Evolutionary conservation across 1,140 invertebrate genomes (phyloP), one percentile per base, ranked within the genome.

Genomic region (Leguminivora glycinivorella): DNA sequence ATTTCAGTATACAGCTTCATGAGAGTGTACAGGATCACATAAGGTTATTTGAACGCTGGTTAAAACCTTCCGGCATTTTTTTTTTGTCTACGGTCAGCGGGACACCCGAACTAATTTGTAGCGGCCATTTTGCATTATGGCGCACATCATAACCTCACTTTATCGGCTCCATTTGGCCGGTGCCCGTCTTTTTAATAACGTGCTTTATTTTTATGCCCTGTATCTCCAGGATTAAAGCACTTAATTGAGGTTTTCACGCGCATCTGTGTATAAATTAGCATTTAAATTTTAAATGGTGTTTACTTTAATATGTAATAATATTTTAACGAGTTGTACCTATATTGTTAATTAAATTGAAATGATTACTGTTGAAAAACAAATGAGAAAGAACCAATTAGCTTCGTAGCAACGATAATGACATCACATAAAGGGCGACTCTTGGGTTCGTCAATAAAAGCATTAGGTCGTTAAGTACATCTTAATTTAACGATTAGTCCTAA

Each of bases 131-230:
- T 72, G 75, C 78, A 82, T 83, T 76, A 82, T 82, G 79, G 76
- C 78, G 75, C 68, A 67, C 79, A 80, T 83, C 78, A 84, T 83
- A 81, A 78, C 82, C 75, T 78, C 73, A 80, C 79, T 87, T 87
- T 84, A 85, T 83, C 74, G 79, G 80, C 76, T 82, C 81, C 83
- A 86, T 89, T 88, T 87, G 85, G 84, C 84, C 77, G 72, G 72
- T 79, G 81, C 79, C 79, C 79, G 78, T 85, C 83, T 88, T 88
- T 89, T 89, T 88, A 85, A 87, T 85, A 81, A 81, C 80, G 82
- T 88, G 78, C 81, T 88, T 89, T 82, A 88, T 84, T 89, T 89
- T 89, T 83, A 89, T 84, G 82, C 80, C 78, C 79, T 82, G 79
- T 88, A 85, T 88, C 77, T 82, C 75, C 43, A 69, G 77, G 78